phyloP scores from a whole-genome alignment of 2,797 vertebrate species.

The Chelmon rostratus region DNA sequence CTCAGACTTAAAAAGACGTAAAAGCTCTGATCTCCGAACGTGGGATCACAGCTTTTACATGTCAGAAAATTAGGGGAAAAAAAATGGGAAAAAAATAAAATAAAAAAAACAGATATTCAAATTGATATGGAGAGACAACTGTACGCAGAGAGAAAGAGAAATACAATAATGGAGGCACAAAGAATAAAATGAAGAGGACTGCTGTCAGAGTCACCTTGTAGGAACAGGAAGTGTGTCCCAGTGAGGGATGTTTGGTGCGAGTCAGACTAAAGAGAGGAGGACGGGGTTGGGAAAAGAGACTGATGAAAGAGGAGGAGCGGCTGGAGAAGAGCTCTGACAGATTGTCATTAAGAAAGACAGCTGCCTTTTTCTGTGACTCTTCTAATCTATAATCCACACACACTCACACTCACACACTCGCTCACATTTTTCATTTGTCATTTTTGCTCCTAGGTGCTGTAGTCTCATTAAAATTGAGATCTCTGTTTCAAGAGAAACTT shows the following conservation, averaged over 20 bases:
- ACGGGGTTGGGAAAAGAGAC: conserved; percentile 36
- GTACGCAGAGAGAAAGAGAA: background rate
- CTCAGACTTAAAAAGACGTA: background rate
- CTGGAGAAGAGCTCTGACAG: conserved; percentile 69
- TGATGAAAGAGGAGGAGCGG: conserved; percentile 67
- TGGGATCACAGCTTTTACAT: background rate
- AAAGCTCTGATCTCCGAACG: conserved; percentile 11
- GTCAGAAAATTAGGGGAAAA: background rate
- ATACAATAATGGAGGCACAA: conserved; percentile 1
- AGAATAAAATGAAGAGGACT: conserved; percentile 43
- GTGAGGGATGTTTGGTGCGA: conserved; percentile 60
- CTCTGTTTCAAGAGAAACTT: conserved; percentile 42
- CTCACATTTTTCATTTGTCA: conserved; percentile 36
- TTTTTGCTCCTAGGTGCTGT: conserved; percentile 24
- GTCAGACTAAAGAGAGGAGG: conserved; percentile 43
- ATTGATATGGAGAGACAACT: background rate
- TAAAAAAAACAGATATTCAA: background rate
- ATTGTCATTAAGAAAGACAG: conserved; percentile 80
- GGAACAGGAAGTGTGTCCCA: conserved; percentile 59
- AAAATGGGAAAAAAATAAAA: background rate
- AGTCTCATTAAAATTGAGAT: conserved; percentile 38
- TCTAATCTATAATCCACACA: conserved; percentile 61
- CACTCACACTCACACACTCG: background rate
- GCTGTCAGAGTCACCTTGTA: conserved; percentile 81
- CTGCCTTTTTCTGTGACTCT: conserved; percentile 70